Base-by-base conservation (phyloP, 2,797 vertebrate species). In the Trachops cirrhosus region DNA sequence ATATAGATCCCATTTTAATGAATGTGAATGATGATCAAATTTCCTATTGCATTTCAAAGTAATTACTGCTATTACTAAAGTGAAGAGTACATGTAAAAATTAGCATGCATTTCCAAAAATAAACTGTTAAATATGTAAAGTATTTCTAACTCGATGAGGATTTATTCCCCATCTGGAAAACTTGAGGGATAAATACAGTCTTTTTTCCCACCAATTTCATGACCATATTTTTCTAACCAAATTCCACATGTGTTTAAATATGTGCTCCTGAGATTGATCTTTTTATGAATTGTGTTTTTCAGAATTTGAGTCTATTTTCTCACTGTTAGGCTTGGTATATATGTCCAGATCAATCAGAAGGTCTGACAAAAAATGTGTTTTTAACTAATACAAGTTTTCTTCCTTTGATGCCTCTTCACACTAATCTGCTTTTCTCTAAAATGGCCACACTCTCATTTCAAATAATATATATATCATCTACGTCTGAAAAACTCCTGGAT, bases 321-420 rank as follows among this genome's bases (percentile, higher is more conserved):
- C 34, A 48, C 74, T 37, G 11, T 3, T 48, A 12, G 9, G 15
- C 34, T 82, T 32, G 2, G 21, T 50, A 59, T 18, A 19, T 21
- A 74, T 34, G 70, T 83, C 32, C 29, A 67, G 44, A 11, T 32
- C 82, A 85, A 7, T n/a, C 22, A 77, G 26, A 83, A 39, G 15
- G 19, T 83, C 41, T 78, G 87, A 57, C 6, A 21, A 12, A 62
- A 39, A 50, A 39, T 44, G 41, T 0, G 3, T 29, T 10, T 93
- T 95, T 75, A 86, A 74, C 95, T 88, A 79, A 59, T 87, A 62
- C 24, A 71, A 29, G 1, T 79, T 89, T 91, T 82, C 44, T 91
- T 95, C 37, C 59, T 87, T 24, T 80, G 59, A 82, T 29, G 19
- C 19, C 29, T 22, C 10, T 22, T 67, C 44, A 37, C 34, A 37